Evolutionary conservation across 1,140 invertebrate species (phyloP).

Genomic region (Danaus plexippus): DNA sequence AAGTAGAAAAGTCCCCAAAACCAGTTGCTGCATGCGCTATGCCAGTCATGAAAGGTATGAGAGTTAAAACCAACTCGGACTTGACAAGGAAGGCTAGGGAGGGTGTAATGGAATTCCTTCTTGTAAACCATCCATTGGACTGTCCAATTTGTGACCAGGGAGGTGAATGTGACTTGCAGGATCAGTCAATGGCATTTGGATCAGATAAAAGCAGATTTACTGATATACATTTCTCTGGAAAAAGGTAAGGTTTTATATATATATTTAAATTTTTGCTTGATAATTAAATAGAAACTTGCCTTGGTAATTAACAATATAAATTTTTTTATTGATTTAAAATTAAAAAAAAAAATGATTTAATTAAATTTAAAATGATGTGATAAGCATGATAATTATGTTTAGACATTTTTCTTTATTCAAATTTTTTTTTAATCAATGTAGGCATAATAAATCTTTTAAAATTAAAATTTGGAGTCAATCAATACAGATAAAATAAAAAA

Average conservation of each 20-base stretch:
- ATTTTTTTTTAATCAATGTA: no score
- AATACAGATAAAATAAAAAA: no score
- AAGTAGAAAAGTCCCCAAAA: slow-evolving; percentile 95
- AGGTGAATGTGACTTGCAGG: slow-evolving; percentile 98
- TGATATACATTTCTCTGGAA: slow-evolving; percentile 94
- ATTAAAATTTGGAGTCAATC: background rate
- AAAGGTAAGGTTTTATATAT: slow-evolving; percentile 75
- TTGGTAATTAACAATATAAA: no score
- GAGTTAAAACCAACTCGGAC: slow-evolving; percentile 97
- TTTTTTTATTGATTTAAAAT: no score
- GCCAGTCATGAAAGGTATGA: slow-evolving; percentile 98
- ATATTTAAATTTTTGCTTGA: background rate
- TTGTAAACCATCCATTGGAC: slow-evolving; percentile 98
- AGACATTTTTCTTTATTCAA: no score
- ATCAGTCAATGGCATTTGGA: slow-evolving; percentile 99
- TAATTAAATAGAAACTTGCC: no score
- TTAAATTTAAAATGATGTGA: no score
- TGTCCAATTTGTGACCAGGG: slow-evolving; percentile 99
- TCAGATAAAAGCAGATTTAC: slow-evolving; percentile 95
- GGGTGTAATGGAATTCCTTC: slow-evolving; percentile 99
- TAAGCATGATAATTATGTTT: no score
- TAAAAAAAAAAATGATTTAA: no score
- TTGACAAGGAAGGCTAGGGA: slow-evolving; percentile 91
- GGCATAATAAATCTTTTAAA: background rate
- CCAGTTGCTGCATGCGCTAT: slow-evolving; percentile 99